These are phyloP conservation scores for Coregonus sp. DNA, from an alignment of 2,797 vertebrate genomes.

Conservation along the genomic window DNA sequence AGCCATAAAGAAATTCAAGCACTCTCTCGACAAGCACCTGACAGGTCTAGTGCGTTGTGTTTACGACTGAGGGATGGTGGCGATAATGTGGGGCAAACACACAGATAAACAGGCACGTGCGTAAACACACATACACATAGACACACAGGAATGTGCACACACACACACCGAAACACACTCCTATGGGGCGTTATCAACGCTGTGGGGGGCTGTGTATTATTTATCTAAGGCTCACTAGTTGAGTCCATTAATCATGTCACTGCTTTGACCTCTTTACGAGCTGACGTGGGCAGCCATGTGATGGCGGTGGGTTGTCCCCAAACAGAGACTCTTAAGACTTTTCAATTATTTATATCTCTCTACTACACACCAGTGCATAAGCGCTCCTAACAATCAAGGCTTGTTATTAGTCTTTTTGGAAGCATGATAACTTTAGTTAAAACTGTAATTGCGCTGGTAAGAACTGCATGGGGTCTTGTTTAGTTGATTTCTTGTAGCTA, in stretches of 20 bases:
- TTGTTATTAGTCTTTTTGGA: constrained; percentile 8
- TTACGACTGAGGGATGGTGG: constrained; percentile 10
- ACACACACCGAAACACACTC: constrained; percentile 1
- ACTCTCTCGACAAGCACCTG: background rate
- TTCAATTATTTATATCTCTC: constrained; percentile 19
- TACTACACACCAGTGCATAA: background rate
- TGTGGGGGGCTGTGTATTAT: background rate
- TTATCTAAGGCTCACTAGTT: constrained; percentile 4
- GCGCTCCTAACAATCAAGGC: constrained; percentile 7
- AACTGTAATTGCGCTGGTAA: constrained; percentile 11
- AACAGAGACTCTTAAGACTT: background rate
- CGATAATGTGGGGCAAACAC: background rate
- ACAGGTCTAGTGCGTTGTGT: background rate
- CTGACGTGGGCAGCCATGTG: background rate
- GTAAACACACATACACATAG: background rate
- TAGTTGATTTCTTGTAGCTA: constrained; percentile 34
- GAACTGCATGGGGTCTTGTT: constrained; percentile 21
- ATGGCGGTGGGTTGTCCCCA: background rate
- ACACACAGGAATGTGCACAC: background rate
- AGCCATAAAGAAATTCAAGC: constrained; percentile 2
- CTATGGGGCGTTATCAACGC: background rate
- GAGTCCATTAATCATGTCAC: constrained; percentile 3
- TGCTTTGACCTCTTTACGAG: background rate
- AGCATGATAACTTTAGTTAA: constrained; percentile 9
- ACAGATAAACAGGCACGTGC: background rate